Evolutionary conservation across 2,888 invertebrate species (phyloP).

Genomic region (Norana najaformis): DNA sequence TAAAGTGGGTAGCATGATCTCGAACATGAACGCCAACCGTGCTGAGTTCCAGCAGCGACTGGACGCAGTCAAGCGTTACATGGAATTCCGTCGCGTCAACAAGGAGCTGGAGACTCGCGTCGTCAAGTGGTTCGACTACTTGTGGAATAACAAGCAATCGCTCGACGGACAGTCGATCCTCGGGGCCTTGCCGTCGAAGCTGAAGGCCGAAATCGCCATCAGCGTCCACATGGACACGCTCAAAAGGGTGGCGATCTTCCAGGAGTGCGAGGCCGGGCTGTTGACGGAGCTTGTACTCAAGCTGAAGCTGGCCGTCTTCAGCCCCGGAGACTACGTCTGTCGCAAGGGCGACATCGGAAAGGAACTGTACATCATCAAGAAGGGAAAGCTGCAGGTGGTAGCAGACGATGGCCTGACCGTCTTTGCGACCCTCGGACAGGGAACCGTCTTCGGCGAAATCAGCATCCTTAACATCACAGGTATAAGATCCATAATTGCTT

Average conservation of each 20-base stretch:
- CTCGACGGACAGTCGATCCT: conserved; percentile 78
- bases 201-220: conserved; percentile 88
- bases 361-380: conserved; percentile 96
- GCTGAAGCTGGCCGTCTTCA: conserved; percentile 86
- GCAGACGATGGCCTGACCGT: conserved; percentile 80
- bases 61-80: conserved; percentile 88
- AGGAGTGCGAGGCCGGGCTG: conserved; percentile 77
- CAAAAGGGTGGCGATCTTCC: conserved; percentile 79
- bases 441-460: conserved; percentile 89
- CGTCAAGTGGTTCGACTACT: conserved; percentile 84
- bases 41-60: conserved; percentile 94
- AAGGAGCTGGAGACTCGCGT: conserved; percentile 78
- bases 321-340: conserved; percentile 93
- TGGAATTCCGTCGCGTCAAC: conserved; percentile 78
- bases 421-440: conserved; percentile 85
- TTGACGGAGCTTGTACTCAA: conserved; percentile 89
- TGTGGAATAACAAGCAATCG: conserved; percentile 82
- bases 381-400: conserved; percentile 85
- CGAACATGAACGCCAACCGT: conserved; percentile 92
- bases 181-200: conserved; percentile 80
- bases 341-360: conserved; percentile 92
- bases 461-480: conserved; percentile 82
- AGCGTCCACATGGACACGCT: conserved; percentile 92
- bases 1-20: conserved; percentile 74
- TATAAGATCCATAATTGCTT: not conserved